Conservation (phyloP, 2,113 vertebrate species). For the Pleuronectes platessa region DNA sequence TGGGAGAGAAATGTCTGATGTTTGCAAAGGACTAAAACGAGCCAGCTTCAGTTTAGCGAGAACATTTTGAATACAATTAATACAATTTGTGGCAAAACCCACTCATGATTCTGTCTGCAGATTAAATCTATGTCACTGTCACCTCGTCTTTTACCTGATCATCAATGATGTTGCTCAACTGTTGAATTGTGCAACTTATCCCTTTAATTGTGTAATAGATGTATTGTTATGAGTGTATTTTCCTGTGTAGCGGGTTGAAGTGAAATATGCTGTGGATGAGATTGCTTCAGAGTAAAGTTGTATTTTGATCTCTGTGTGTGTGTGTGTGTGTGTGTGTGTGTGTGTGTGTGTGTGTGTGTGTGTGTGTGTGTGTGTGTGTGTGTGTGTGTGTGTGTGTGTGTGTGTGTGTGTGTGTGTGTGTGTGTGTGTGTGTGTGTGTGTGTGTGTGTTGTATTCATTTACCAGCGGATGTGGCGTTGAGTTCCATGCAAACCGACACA, state of each 20-base stretch:
- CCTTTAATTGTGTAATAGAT: neutral
- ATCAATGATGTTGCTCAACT: neutral
- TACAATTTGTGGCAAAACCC: too few relatives aligned
- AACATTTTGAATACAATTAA: too few relatives aligned
- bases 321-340: neutral
- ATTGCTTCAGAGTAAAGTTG: constrained; percentile 20
- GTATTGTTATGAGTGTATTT: neutral
- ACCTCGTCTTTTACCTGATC: too few relatives aligned
- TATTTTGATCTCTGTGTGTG: neutral
- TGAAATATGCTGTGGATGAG: constrained; percentile 16
- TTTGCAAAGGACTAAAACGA: too few relatives aligned
- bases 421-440: neutral
- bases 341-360: neutral
- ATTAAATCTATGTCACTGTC: neutral
- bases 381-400: neutral
- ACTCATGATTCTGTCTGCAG: neutral
- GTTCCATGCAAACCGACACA: neutral
- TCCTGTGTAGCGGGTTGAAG: neutral
- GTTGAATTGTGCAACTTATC: neutral
- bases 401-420: constrained; percentile 3
- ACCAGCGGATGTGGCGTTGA: neutral
- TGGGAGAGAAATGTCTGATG: too few relatives aligned
- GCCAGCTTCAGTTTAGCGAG: too few relatives aligned
- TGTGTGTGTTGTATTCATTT: neutral
- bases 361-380: constrained; percentile 3